Conservation (phyloP, 2,797 vertebrate genomes). For the Pteronotus mesoamericanus region DNA sequence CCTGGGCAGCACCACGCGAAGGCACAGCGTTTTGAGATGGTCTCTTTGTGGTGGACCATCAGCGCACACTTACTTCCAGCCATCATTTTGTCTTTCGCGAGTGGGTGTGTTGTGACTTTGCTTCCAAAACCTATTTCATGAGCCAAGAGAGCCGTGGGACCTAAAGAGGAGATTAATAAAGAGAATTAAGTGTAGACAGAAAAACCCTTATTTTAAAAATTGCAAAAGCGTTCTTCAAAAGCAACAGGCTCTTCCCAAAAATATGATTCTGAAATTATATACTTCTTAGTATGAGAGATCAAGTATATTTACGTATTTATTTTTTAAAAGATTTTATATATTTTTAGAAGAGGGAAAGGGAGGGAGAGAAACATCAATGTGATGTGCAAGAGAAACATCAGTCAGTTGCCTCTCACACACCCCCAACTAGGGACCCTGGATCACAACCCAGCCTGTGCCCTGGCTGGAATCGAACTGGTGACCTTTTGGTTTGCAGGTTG, state of each 20-base stretch:
- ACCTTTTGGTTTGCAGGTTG: not conserved
- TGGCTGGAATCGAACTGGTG: not conserved
- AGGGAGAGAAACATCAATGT: not conserved
- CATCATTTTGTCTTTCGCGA: constrained; percentile 98
- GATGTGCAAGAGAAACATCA: too few relatives aligned
- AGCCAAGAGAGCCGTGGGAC: constrained; percentile 95
- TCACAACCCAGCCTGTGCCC: not conserved
- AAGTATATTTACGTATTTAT: not conserved
- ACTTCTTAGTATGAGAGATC: not conserved
- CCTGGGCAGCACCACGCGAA: rapidly evolving
- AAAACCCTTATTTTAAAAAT: not conserved
- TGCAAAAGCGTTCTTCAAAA: not conserved
- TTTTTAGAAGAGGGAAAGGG: not conserved
- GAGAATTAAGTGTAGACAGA: not conserved
- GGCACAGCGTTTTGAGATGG: rapidly evolving
- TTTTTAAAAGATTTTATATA: not conserved
- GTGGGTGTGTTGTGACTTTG: constrained; percentile 95
- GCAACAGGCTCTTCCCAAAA: not conserved
- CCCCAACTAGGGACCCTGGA: not conserved
- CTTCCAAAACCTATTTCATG: constrained; percentile 94
- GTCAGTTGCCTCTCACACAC: not conserved
- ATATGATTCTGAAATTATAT: not conserved
- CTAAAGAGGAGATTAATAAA: constrained; percentile 77
- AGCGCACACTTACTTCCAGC: constrained; percentile 86
- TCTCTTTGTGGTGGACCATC: rapidly evolving